Percentiles rank a stretch among this genome's conserved stretches.
Conservation (phyloP, 1,140 invertebrate genomes). For the Megalonaias nervosa region DNA sequence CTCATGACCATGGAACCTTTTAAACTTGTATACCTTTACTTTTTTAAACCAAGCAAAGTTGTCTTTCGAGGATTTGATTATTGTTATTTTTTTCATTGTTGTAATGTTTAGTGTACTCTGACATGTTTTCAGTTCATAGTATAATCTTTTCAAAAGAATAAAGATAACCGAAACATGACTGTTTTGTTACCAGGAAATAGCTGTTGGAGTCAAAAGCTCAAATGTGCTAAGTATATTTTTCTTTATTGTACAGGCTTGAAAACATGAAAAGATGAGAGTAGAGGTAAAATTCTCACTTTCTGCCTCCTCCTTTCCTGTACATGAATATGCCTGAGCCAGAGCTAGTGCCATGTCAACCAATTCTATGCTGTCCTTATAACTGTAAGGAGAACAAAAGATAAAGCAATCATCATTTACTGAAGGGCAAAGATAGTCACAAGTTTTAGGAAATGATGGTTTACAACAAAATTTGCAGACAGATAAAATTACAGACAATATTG, state of each 20-base stretch:
- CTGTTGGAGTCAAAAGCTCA: not conserved
- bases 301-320: slow-evolving; percentile 60
- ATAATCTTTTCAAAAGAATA: too few species aligned
- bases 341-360: slow-evolving; percentile 61
- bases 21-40: too few species aligned
- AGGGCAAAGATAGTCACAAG: not conserved
- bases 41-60: too few species aligned
- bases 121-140: too few species aligned
- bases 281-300: slow-evolving; percentile 52
- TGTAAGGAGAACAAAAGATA: slow-evolving; percentile 33
- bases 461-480: not conserved
- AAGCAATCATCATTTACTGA: not conserved
- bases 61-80: too few species aligned
- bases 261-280: too few species aligned
- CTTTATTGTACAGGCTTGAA: too few species aligned
- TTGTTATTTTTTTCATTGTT: too few species aligned
- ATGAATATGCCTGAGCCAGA: slow-evolving; percentile 61
- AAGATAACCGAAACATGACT: too few species aligned
- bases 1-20: too few species aligned
- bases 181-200: too few species aligned
- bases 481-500: not conserved
- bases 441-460: not conserved
- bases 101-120: too few species aligned
- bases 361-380: slow-evolving; percentile 57
- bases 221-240: not conserved